A percentile compares a stretch with the other conserved stretches of the same genome.
Conservation (phyloP, 2,888 invertebrate genomes). For the Aphidius colemani region DNA sequence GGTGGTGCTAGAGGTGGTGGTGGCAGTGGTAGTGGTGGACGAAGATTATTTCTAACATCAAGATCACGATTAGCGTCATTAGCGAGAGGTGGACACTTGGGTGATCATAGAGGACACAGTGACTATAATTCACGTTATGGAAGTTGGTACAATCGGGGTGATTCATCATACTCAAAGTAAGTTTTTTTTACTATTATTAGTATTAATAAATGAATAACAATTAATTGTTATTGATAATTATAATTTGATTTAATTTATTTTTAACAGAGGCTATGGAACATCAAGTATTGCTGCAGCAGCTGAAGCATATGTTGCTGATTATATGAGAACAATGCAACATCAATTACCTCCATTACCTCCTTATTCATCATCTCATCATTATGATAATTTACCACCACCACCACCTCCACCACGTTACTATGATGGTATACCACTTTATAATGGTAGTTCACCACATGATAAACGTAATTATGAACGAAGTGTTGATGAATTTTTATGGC, state of each 20-base stretch:
- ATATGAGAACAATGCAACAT: slow-evolving; percentile 87
- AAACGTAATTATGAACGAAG: slow-evolving; percentile 86
- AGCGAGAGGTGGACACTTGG: slow-evolving; percentile 51
- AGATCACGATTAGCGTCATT: slow-evolving; percentile 66
- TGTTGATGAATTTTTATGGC: slow-evolving; percentile 85
- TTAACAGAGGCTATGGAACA: slow-evolving; percentile 59
- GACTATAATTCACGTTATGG: slow-evolving; percentile 53
- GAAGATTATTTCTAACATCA: slow-evolving; percentile 70
- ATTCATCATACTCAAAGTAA: slow-evolving; percentile 55
- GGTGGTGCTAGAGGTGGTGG: slow-evolving; percentile 43
- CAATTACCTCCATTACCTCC: slow-evolving; percentile 85
- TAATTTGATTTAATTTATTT: slow-evolving; percentile 5
- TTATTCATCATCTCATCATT: slow-evolving; percentile 73
- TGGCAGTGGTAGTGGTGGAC: slow-evolving; percentile 49
- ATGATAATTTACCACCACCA: slow-evolving; percentile 60
- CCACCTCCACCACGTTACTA: slow-evolving; percentile 75
- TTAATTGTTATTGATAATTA: background rate
- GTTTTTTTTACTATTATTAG: slow-evolving; percentile 9
- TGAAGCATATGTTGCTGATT: slow-evolving; percentile 87
- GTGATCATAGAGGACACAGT: slow-evolving; percentile 50
- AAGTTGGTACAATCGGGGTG: slow-evolving; percentile 54
- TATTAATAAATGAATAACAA: too few relatives aligned
- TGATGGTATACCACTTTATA: slow-evolving; percentile 70
- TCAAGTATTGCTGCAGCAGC: slow-evolving; percentile 72
- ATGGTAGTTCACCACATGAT: slow-evolving; percentile 71